phyloP scores from a whole-genome alignment of 2,888 invertebrate species.

The Noctua janthe region DNA sequence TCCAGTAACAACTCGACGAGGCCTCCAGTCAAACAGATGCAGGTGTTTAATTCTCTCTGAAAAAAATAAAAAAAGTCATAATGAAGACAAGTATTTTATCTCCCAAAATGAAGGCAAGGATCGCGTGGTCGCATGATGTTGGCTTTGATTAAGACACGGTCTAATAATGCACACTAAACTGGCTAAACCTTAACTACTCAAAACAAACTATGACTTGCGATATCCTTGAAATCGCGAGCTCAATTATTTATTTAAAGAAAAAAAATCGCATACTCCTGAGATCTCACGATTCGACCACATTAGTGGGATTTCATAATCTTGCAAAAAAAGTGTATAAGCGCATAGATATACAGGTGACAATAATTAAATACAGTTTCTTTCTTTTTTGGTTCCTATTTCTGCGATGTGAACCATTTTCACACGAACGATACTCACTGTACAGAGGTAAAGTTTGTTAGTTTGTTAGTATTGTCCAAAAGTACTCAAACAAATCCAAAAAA shows the following conservation, averaged over 20 bases:
- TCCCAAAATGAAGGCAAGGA: neutral
- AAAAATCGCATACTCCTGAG: neutral
- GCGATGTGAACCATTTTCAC: neutral
- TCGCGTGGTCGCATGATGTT: neutral
- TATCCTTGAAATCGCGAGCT: neutral
- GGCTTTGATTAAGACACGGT: neutral
- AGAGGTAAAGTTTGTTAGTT: neutral
- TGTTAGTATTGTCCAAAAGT: neutral
- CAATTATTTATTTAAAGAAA: conserved; percentile 1
- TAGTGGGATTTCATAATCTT: neutral
- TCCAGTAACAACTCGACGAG: conserved; percentile 88
- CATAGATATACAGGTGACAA: neutral
- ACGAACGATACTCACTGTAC: neutral
- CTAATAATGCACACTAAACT: neutral
- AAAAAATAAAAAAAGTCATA: conserved; percentile 63
- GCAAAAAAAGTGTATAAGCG: conserved; percentile 6
- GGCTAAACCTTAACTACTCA: neutral
- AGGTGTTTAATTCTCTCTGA: conserved; percentile 88
- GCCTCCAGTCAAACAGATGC: conserved; percentile 85
- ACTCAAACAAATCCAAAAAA: neutral
- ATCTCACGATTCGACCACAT: neutral
- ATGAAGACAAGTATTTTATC: neutral
- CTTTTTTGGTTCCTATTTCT: neutral
- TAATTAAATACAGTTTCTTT: neutral
- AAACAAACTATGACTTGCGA: conserved; percentile 9